Conservation (phyloP, 2,113 vertebrate genomes). For the Tretioscincus oriximinensis region DNA sequence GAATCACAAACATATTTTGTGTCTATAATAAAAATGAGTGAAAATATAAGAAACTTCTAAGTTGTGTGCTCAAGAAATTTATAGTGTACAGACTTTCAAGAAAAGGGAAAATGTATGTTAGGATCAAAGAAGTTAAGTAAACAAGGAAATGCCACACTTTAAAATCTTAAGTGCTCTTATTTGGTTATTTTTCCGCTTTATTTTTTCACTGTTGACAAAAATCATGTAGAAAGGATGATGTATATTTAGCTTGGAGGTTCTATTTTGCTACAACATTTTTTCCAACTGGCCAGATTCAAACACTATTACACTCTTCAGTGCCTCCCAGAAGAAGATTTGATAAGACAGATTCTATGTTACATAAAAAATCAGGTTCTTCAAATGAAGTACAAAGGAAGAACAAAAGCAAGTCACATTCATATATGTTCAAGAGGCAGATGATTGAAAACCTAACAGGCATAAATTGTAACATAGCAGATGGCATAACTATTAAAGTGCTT, state of each 20-base stretch:
- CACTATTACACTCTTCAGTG: neutral
- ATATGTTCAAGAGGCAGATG: neutral
- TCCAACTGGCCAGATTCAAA: neutral
- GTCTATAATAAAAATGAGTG: slow-evolving; percentile 25
- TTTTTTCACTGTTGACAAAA: neutral
- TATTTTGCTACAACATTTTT: neutral
- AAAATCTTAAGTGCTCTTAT: neutral
- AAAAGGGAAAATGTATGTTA: neutral
- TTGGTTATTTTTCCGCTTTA: neutral
- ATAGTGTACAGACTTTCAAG: neutral
- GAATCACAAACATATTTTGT: slow-evolving; percentile 48
- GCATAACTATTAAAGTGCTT: neutral
- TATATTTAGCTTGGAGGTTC: neutral
- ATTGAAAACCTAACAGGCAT: neutral
- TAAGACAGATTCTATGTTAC: neutral
- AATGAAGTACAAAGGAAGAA: neutral
- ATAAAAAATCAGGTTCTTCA: neutral
- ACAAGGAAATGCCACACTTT: neutral
- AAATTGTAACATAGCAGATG: slow-evolving; percentile 14
- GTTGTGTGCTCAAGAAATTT: neutral
- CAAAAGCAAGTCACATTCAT: neutral
- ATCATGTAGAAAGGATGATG: neutral
- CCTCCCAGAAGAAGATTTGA: neutral
- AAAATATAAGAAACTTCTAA: neutral
- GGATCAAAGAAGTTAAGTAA: neutral